Base-by-base conservation (phyloP, 2,113 vertebrate genomes). In the Odontesthes bonariensis region DNA sequence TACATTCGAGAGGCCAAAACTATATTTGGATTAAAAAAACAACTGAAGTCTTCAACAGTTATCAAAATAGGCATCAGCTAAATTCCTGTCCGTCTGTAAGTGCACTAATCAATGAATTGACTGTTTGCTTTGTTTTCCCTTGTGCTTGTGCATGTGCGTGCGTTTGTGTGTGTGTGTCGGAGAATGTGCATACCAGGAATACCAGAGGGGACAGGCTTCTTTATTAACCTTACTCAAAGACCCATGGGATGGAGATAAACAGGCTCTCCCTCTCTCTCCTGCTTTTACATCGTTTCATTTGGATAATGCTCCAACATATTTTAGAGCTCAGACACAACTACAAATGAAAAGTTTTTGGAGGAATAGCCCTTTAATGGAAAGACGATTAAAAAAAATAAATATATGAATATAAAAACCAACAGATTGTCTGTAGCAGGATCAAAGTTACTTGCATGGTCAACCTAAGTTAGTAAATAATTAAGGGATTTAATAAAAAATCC, bases 101-200 rank as follows among this genome's bases (percentile, higher is more conserved):
- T 63, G 2, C 35, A 38, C 35, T 38, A 38, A 8, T 8, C 5
- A 19, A 49, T 49, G 5, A 49, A 49, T n/a, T 44, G 5, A 16
- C 8, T 11, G 9, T 3, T 11, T 17, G 44, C 13, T 38, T 54
- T 66, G 73, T 64, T 54, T 51, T 62, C 58, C 73, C 19, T 13
- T 55, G 68, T 38, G 23, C 51, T 16, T 23, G 35, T 42, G n/a
- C n/a, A n/a, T n/a, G n/a, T n/a, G n/a, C n/a, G n/a, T n/a, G n/a
- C n/a, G n/a, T n/a, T n/a, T n/a, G n/a, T n/a, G n/a, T n/a, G n/a
- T n/a, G 66, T 33, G 57, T 22, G 58, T 22, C 23, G 20, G 70
- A 67, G 79, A 76, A 56, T 3, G 38, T 51, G 83, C 89, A 93
- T 92, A 87, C 91, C 93, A 92, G 73, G 67, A 85, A 91, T 94